Evolutionary conservation across 1,140 invertebrate species (phyloP), one percentile per base, ranked within the genome.

Genomic region (Meteorus sp.): DNA sequence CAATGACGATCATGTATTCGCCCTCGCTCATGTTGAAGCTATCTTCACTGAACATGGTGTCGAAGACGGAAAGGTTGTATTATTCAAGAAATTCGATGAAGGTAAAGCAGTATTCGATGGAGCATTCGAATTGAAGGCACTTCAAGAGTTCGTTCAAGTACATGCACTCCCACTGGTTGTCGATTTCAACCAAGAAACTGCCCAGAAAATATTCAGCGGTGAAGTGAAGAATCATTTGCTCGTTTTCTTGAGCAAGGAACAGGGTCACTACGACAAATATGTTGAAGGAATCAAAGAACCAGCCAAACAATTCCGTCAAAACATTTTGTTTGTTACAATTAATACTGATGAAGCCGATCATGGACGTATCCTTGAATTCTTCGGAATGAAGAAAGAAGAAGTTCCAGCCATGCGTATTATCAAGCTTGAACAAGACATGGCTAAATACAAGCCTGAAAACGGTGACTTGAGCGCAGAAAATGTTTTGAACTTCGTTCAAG

Each of bases 51-150:
- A 94, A 68, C 84, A 93, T 64, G 86, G 89, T 70, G 85, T 88
- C 53, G 82, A 85, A 65, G 86, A 88, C 72, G 87, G 88, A 66
- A 85, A 86, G 73, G 82, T 97, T 70, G 79, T 94, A 62, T 81
- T 98, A 1, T 94, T 94, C 81, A 98, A 98, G 80, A 93, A 94
- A 85, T 99, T 99, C 79, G 98, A 99, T 82, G 97, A 99, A 68
- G 90, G 89, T 60, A 87, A 89, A 69, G 87, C 85, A 65, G 86
- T 88, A 39, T 95, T 88, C 69, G 88, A 89, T 0, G 91, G 85
- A 22, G 89, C 91, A 67, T 66, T 87, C 11, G 82, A 74, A 20
- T 85, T 87, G 59, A 86, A 88, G 43, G 76, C 78, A 29, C 73
- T 99, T 44, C 89, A 89, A 74, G 88, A 89, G 65, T 99, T 98